Evolutionary conservation across 2,113 vertebrate genomes (phyloP).

Genomic region (Dipodomys merriami): DNA sequence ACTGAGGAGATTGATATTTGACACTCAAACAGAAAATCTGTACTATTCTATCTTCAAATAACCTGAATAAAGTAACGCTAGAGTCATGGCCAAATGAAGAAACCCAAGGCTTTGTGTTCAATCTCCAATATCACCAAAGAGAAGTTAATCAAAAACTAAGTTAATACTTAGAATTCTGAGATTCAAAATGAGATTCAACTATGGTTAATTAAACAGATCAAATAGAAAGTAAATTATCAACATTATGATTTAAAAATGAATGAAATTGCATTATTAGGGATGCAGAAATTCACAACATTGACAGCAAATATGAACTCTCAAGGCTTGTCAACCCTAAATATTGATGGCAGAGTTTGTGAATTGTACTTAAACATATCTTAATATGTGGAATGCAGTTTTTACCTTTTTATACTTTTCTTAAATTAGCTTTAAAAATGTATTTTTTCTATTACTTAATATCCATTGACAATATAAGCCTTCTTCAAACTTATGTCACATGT

Average conservation of each 20-base stretch:
- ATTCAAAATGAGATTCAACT: too few species aligned
- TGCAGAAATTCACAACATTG: neutral
- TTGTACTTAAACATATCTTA: neutral
- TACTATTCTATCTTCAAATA: too few species aligned
- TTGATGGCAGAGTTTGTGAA: neutral
- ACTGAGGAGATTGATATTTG: too few species aligned
- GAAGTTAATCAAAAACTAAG: too few species aligned
- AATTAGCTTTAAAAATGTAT: neutral
- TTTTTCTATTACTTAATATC: neutral
- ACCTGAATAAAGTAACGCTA: too few species aligned
- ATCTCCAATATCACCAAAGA: too few species aligned
- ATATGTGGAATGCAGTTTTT: neutral
- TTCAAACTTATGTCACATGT: neutral
- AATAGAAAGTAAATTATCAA: neutral
- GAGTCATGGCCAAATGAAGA: too few species aligned
- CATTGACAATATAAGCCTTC: neutral
- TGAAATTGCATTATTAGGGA: neutral
- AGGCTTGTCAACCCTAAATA: neutral
- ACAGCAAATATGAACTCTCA: neutral
- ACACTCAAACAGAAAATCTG: too few species aligned
- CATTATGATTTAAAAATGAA: neutral
- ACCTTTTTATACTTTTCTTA: neutral
- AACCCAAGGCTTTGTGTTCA: too few species aligned
- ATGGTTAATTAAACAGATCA: neutral
- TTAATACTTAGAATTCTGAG: too few species aligned